phyloP scores from a whole-genome alignment of 2,888 invertebrate genomes.

The Apamea sordens region DNA sequence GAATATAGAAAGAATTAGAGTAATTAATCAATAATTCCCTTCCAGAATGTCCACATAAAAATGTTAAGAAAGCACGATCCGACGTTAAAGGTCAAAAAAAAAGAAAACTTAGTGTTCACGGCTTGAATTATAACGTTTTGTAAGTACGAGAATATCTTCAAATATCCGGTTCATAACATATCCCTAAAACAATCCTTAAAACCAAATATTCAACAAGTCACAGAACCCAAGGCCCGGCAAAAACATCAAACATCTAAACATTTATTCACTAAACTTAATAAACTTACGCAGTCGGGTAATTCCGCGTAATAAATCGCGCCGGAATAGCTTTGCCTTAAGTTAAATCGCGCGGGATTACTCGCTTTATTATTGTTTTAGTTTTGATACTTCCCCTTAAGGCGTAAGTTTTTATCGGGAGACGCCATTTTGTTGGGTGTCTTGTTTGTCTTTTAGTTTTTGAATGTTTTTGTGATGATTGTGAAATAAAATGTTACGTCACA shows the following conservation, averaged over 20 bases:
- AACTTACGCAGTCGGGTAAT: constrained; percentile 55
- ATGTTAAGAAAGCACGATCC: no score
- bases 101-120: no score
- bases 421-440: constrained; percentile 35
- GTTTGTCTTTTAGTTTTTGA: constrained; percentile 26
- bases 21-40: no score
- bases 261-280: constrained; percentile 53
- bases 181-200: background rate
- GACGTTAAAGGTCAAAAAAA: no score
- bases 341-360: constrained; percentile 60
- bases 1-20: no score
- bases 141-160: background rate
- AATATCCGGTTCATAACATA: background rate
- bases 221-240: background rate
- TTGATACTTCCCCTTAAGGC: constrained; percentile 46
- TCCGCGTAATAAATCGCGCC: constrained; percentile 56
- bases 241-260: constrained; percentile 39
- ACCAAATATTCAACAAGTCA: constrained; percentile 46
- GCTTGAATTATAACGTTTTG: background rate
- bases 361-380: constrained; percentile 67
- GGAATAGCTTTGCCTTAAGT: constrained; percentile 50
- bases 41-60: no score
- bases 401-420: constrained; percentile 45
- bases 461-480: background rate
- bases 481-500: background rate